These are phyloP conservation scores for Brachyalestes nurse DNA, from an alignment of 2,797 vertebrate species.

Conservation along the genomic window DNA sequence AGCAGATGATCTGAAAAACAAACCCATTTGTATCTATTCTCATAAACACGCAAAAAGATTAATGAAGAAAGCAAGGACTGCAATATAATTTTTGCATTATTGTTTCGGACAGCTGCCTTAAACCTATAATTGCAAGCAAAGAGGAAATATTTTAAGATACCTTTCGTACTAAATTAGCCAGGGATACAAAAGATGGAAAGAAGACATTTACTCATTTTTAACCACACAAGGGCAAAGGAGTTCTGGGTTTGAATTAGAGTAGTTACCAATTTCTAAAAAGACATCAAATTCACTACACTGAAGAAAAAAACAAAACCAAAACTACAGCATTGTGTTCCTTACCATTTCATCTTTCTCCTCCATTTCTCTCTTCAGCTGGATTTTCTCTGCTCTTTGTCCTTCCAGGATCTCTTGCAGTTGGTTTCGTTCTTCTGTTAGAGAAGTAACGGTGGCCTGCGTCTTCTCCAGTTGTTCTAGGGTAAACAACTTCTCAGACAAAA, in stretches of 20 bases:
- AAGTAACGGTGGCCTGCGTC: constrained; percentile 59
- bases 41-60: background rate
- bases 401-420: constrained; percentile 45
- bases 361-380: constrained; percentile 24
- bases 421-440: constrained; percentile 54
- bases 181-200: too few relatives aligned
- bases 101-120: background rate
- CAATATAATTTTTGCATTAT: background rate
- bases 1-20: constrained; percentile 26
- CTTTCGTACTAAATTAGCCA: too few relatives aligned
- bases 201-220: too few relatives aligned
- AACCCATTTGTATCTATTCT: background rate
- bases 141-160: too few relatives aligned
- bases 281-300: too few relatives aligned
- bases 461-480: constrained; percentile 27
- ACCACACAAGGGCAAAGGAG: too few relatives aligned
- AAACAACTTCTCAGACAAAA: constrained; percentile 37
- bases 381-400: constrained; percentile 28
- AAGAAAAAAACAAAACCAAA: too few relatives aligned
- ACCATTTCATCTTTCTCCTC: constrained; percentile 49
- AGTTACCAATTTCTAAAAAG: background rate
- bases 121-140: too few relatives aligned
- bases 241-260: too few relatives aligned
- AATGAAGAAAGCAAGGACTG: too few relatives aligned
- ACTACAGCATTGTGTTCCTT: background rate